These are phyloP conservation scores for Amblyjoppa proteus DNA, from an alignment of 2,888 invertebrate species.

Conservation along the genomic window DNA sequence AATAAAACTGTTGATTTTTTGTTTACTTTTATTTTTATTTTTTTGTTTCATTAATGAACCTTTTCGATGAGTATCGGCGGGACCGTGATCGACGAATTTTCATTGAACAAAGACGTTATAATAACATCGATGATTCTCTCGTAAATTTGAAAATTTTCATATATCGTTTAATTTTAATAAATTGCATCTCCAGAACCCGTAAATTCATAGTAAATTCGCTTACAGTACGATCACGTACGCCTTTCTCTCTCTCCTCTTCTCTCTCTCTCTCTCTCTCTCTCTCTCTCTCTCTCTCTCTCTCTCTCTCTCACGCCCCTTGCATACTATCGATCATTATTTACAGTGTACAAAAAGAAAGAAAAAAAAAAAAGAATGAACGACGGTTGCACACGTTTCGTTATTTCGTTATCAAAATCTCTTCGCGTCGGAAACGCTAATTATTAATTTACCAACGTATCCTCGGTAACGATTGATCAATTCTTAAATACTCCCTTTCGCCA, in stretches of 20 bases:
- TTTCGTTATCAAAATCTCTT: slow-evolving; percentile 72
- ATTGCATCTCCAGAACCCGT: slow-evolving; percentile 59
- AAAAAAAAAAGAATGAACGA: slow-evolving; percentile 62
- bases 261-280: slow-evolving; percentile 37
- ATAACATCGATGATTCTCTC: slow-evolving; percentile 28
- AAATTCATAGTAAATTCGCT: slow-evolving; percentile 60
- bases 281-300: slow-evolving; percentile 65
- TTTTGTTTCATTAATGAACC: slow-evolving; percentile 43
- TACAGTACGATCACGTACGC: slow-evolving; percentile 67
- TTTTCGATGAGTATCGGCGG: slow-evolving; percentile 48
- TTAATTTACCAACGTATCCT: slow-evolving; percentile 23
- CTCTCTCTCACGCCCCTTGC: slow-evolving; percentile 43
- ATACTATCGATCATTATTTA: slow-evolving; percentile 74
- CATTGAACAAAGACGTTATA: slow-evolving; percentile 28
- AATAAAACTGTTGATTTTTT: slow-evolving; percentile 74
- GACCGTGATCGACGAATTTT: slow-evolving; percentile 42
- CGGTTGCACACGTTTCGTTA: slow-evolving; percentile 61
- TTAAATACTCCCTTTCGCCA: slow-evolving; percentile 54
- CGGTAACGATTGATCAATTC: slow-evolving; percentile 58
- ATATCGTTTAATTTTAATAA: slow-evolving; percentile 15
- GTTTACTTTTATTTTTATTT: slow-evolving; percentile 24
- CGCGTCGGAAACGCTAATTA: slow-evolving; percentile 49
- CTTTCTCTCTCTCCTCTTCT: slow-evolving; percentile 67
- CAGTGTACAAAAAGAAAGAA: slow-evolving; percentile 72
- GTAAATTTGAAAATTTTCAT: slow-evolving; percentile 26